Evolutionary conservation across 2,888 invertebrate genomes (phyloP).

Genomic region (Cantharis nigra): DNA sequence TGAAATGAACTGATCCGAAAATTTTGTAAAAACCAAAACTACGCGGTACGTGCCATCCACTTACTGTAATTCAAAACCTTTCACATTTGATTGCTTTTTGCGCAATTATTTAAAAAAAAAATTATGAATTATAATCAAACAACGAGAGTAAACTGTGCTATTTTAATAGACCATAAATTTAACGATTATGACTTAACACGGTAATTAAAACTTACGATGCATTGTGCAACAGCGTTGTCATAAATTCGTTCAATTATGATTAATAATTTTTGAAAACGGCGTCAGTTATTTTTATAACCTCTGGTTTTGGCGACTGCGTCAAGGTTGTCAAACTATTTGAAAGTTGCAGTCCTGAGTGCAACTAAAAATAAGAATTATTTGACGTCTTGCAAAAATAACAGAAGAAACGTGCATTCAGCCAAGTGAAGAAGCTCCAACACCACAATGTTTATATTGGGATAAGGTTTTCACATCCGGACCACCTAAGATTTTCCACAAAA

Average conservation of each 20-base stretch:
- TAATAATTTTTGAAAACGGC: not conserved
- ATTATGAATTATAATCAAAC: not conserved
- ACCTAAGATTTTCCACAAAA: not conserved
- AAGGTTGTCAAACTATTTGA: not conserved
- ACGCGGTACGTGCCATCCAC: not conserved
- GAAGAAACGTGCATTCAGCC: not conserved
- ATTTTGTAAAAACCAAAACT: not conserved
- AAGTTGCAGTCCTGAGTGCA: not conserved
- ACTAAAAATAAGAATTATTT: not conserved
- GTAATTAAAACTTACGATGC: not conserved
- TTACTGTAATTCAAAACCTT: not conserved
- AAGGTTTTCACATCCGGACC: no score
- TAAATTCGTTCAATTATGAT: not conserved
- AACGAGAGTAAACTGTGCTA: not conserved
- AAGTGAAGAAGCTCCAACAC: not conserved
- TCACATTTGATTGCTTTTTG: not conserved
- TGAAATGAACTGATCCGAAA: not conserved
- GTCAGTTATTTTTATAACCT: not conserved
- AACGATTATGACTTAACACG: not conserved
- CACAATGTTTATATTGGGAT: not conserved
- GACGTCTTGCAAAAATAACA: no score
- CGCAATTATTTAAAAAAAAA: not conserved
- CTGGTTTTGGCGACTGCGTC: not conserved
- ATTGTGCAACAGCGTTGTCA: not conserved
- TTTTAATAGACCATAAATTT: not conserved